Evolutionary conservation across 2,113 vertebrate genomes (phyloP).

Genomic region (Neodon shergylaensis): DNA sequence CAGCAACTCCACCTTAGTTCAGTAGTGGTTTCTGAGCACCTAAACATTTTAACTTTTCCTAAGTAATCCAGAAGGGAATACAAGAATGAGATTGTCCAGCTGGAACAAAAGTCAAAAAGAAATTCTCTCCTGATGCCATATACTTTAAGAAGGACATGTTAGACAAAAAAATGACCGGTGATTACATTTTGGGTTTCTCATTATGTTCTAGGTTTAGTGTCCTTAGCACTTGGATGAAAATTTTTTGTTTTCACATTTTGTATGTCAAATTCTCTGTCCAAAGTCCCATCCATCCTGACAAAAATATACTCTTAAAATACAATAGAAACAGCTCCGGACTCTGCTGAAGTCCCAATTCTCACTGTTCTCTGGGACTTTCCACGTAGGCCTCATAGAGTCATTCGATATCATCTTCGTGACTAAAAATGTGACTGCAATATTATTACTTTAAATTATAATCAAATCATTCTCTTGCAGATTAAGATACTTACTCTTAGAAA

Average conservation of each 20-base stretch:
- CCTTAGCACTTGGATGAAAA: constrained; percentile 33
- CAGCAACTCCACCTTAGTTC: not conserved
- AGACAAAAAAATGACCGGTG: not conserved
- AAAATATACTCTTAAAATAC: constrained; percentile 31
- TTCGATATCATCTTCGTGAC: constrained; percentile 66
- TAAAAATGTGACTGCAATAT: constrained; percentile 74
- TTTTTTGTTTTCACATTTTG: constrained; percentile 44
- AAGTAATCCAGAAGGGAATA: not conserved
- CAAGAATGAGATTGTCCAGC: not conserved
- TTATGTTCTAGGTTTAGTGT: constrained; percentile 10
- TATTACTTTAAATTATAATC: constrained; percentile 79
- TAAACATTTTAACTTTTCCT: not conserved
- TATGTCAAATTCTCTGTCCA: constrained; percentile 21
- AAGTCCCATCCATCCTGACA: constrained; percentile 23
- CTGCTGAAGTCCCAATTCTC: constrained; percentile 39
- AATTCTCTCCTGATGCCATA: not conserved
- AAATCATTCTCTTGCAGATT: constrained; percentile 76
- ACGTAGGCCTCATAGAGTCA: constrained; percentile 64
- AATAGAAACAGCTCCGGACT: constrained; percentile 28
- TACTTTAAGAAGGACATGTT: not conserved
- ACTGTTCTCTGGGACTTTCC: constrained; percentile 75
- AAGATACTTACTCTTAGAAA: constrained; percentile 76
- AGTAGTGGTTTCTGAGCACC: not conserved
- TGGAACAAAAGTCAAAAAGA: constrained; percentile 17
- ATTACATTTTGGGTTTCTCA: constrained; percentile 2